Percentiles rank a stretch among this genome's conserved stretches.
These are phyloP conservation scores for Ectemnius continuus DNA, from an alignment of 2,888 invertebrate genomes.

Conservation along the genomic window DNA sequence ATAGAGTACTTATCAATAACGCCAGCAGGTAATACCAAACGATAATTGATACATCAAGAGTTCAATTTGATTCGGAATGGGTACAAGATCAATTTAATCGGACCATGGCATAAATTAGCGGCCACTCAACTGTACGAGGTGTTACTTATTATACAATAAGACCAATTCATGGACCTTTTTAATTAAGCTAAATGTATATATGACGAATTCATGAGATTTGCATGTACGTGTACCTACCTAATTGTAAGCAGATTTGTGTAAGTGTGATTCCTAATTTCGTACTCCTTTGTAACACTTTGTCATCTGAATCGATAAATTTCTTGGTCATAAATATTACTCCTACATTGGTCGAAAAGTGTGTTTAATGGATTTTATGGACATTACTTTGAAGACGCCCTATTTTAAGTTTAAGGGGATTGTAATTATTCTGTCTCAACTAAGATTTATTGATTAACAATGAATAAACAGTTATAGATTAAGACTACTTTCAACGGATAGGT, in stretches of 20 bases:
- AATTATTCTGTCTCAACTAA: too few species aligned
- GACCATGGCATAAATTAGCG: constrained; percentile 57
- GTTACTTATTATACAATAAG: constrained; percentile 45
- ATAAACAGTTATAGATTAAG: too few species aligned
- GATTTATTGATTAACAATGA: too few species aligned
- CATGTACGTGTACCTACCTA: constrained; percentile 30
- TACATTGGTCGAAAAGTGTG: too few species aligned
- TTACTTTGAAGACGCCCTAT: too few species aligned
- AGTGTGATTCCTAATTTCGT: constrained; percentile 18
- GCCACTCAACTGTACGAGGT: constrained; percentile 36
- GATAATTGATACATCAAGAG: constrained; percentile 14
- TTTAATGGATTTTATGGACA: too few species aligned
- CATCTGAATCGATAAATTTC: neutral
- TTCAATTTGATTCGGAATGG: constrained; percentile 29
- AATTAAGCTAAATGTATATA: constrained; percentile 43
- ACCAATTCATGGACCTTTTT: constrained; percentile 44
- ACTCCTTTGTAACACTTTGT: neutral
- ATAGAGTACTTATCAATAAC: too few species aligned
- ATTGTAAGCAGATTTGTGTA: constrained; percentile 24
- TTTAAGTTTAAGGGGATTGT: too few species aligned
- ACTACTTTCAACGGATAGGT: too few species aligned
- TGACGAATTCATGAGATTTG: constrained; percentile 35
- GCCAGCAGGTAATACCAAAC: too few species aligned
- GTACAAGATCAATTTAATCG: constrained; percentile 47
- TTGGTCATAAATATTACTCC: constrained; percentile 29